These are phyloP conservation scores for Zonitis immaculata DNA, from an alignment of 2,888 invertebrate genomes.

Conservation along the genomic window DNA sequence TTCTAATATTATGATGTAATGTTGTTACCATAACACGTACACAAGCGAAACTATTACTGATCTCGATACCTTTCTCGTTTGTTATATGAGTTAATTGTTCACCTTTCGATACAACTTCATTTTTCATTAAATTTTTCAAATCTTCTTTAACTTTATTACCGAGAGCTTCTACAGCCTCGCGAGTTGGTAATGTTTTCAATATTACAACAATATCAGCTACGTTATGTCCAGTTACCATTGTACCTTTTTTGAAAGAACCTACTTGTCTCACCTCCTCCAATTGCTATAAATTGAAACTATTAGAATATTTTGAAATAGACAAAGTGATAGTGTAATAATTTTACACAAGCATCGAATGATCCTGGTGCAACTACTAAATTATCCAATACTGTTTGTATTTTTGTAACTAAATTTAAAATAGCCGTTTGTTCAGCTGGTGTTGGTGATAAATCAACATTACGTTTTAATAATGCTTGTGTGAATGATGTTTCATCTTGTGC, in stretches of 20 bases:
- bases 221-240: slow-evolving; percentile 93
- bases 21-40: slow-evolving; percentile 92
- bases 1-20: slow-evolving; percentile 87
- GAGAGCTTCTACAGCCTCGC: slow-evolving; percentile 89
- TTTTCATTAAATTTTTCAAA: slow-evolving; percentile 68
- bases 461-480: slow-evolving; percentile 85
- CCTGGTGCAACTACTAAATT: slow-evolving; percentile 92
- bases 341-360: slow-evolving; percentile 91
- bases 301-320: background rate
- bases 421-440: slow-evolving; percentile 87
- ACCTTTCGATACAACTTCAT: slow-evolving; percentile 58
- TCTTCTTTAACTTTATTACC: slow-evolving; percentile 85
- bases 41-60: slow-evolving; percentile 77
- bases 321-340: slow-evolving; percentile 41
- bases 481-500: slow-evolving; percentile 79
- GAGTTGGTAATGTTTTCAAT: slow-evolving; percentile 91
- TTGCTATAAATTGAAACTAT: slow-evolving; percentile 55
- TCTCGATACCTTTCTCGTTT: slow-evolving; percentile 82
- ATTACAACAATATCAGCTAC: slow-evolving; percentile 96
- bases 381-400: slow-evolving; percentile 91
- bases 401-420: slow-evolving; percentile 88
- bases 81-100: slow-evolving; percentile 54
- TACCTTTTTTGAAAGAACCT: slow-evolving; percentile 97
- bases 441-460: slow-evolving; percentile 89
- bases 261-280: slow-evolving; percentile 94